These are phyloP conservation scores for Pachypanchax playfairii DNA, from an alignment of 2,113 vertebrate genomes.

Conservation along the genomic window DNA sequence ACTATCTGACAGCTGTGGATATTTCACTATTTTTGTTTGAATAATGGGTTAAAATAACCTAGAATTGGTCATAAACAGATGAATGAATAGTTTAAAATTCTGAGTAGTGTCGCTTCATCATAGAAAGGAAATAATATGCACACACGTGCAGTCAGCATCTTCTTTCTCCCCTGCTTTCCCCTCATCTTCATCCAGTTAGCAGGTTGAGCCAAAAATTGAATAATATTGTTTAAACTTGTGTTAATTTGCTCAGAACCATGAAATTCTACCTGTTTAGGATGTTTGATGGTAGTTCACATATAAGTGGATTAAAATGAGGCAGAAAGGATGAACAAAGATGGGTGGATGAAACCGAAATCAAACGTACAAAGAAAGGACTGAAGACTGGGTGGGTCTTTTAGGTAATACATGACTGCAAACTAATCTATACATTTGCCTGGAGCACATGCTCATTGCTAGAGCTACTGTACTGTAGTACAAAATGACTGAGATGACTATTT, in stretches of 20 bases:
- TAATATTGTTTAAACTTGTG: conserved; percentile 52
- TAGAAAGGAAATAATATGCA: neutral
- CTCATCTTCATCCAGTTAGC: conserved; percentile 40
- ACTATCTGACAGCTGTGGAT: too few relatives aligned
- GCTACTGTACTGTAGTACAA: conserved; percentile 2
- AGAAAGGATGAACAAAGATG: conserved; percentile 22
- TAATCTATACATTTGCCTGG: neutral
- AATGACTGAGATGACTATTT: conserved; percentile 1
- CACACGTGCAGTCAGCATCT: neutral
- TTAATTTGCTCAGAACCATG: conserved; percentile 67
- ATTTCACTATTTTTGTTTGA: too few relatives aligned
- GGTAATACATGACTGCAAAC: neutral
- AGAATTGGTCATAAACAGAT: too few relatives aligned
- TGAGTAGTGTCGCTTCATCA: conserved; percentile 2
- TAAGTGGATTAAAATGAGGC: conserved; percentile 31
- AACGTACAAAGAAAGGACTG: neutral
- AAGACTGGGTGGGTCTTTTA: conserved; percentile 2
- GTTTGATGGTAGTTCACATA: conserved; percentile 8
- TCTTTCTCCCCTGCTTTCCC: conserved; percentile 19
- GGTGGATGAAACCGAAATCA: conserved; percentile 15
- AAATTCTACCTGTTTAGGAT: conserved; percentile 61
- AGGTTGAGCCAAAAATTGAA: conserved; percentile 33
- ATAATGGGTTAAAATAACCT: too few relatives aligned
- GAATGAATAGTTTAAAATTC: too few relatives aligned
- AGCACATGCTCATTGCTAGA: neutral